A percentile compares a stretch with the other conserved stretches of the same genome.
These are phyloP conservation scores for Taenioides sp. DNA, from an alignment of 2,797 vertebrate genomes.

Conservation along the genomic window DNA sequence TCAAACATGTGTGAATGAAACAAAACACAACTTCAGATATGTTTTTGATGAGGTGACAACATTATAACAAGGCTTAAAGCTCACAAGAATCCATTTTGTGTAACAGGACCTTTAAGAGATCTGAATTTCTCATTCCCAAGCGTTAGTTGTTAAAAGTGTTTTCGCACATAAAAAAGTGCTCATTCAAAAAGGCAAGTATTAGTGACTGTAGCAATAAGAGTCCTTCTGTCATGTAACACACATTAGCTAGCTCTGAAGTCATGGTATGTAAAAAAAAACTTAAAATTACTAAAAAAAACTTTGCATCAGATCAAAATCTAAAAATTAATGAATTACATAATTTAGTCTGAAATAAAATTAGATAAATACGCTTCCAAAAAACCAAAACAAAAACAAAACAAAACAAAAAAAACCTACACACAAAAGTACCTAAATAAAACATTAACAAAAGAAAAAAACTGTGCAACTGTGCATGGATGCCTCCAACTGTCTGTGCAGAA, in stretches of 20 bases:
- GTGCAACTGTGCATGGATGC: conserved; percentile 63
- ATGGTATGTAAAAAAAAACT: neutral
- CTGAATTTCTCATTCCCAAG: neutral
- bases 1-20: no score
- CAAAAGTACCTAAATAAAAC: conserved; percentile 33
- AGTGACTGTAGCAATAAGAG: neutral
- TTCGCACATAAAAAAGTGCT: neutral
- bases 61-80: no score
- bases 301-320: neutral
- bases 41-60: no score
- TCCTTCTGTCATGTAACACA: neutral
- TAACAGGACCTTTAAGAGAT: no score
- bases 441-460: conserved; percentile 32
- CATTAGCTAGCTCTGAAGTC: neutral
- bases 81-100: no score
- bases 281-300: neutral
- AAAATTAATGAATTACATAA: conserved; percentile 18
- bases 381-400: neutral
- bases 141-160: neutral
- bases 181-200: neutral
- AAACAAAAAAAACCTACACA: conserved; percentile 4
- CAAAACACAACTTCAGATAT: no score
- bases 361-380: conserved; percentile 41
- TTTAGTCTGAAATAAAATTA: conserved; percentile 23
- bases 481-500: conserved; percentile 25